Evolutionary conservation across 2,888 invertebrate genomes (phyloP).

Genomic region (Rhodophaea formosa): DNA sequence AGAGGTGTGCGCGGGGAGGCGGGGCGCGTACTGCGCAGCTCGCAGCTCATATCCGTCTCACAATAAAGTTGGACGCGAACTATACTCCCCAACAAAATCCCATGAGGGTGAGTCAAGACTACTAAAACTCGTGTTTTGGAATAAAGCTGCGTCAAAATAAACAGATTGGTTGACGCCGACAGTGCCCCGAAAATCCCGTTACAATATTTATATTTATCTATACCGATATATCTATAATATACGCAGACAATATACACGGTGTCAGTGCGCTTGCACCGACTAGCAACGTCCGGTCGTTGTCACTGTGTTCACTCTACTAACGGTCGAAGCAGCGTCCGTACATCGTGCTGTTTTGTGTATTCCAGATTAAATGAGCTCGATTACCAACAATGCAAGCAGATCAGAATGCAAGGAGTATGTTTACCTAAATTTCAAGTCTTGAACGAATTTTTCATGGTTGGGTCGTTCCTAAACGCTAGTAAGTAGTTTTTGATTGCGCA

Average conservation of each 20-base stretch:
- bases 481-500: too few species aligned
- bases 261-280: slow-evolving; percentile 44
- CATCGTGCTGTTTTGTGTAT: background rate
- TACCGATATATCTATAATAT: slow-evolving; percentile 60
- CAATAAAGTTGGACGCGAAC: too few species aligned
- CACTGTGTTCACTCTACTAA: slow-evolving; percentile 38
- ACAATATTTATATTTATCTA: slow-evolving; percentile 47
- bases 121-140: background rate
- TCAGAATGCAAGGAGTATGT: too few species aligned
- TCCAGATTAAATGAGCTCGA: background rate
- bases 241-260: slow-evolving; percentile 61
- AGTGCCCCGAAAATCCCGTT: slow-evolving; percentile 48
- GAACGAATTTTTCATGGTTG: too few species aligned
- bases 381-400: too few species aligned
- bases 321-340: slow-evolving; percentile 1
- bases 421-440: too few species aligned
- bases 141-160: background rate
- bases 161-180: slow-evolving; percentile 24
- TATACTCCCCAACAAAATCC: too few species aligned
- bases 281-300: slow-evolving; percentile 59
- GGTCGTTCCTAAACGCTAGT: too few species aligned
- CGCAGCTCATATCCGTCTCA: too few species aligned
- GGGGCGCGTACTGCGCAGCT: too few species aligned
- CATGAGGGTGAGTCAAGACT: background rate
- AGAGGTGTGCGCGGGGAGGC: too few species aligned